Base-by-base conservation (phyloP, 2,113 vertebrate species). In the Erinaceus europaeus region DNA sequence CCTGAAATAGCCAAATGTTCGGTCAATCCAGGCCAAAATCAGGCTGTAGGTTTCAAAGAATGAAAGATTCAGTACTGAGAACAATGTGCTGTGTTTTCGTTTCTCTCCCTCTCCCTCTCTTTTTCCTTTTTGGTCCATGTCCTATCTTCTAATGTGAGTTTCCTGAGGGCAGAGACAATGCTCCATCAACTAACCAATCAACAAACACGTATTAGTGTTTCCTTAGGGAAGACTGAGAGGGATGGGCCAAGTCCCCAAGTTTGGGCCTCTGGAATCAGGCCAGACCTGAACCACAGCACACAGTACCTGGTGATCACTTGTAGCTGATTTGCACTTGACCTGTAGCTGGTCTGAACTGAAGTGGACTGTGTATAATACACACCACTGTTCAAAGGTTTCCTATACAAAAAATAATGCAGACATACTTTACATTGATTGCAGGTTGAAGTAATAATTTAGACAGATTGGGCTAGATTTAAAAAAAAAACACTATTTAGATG, bases 211-310 rank as follows among this genome's bases (percentile, higher is more conserved):
- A 5, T 36, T 4, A 55, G 34, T 5, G 10, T 34, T 40, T 75
- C 7, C 0, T 4, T 2, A 9, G 14, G 40, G 42, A 52, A 65
- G 82, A 79, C 27, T 36, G 15, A 84, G 50, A 36, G 25, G 42
- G 29, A 23, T 8, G 27, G 17, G 27, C 15, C 7, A 36, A n/a
- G 75, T 62, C 21, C 20, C n/a, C 4, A 6, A 4, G n/a, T n/a
- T n/a, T n/a, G n/a, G n/a, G 17, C 7, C 65, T 15, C 4, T 2
- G 21, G 18, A 38, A 9, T 27, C n/a, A 4, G 67, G 29, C 9
- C 3, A 10, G 38, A 40, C 5, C 11, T 3, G 23, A 2, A 0
- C 32, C 23, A 2, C 3, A 55, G 69, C 1, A 1, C 0, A 2
- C 0, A 4, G 64, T 14, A 36, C 52, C 64, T 44, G 4, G 4